These are phyloP conservation scores for Macaria notata DNA, from an alignment of 2,888 invertebrate species.

Conservation along the genomic window DNA sequence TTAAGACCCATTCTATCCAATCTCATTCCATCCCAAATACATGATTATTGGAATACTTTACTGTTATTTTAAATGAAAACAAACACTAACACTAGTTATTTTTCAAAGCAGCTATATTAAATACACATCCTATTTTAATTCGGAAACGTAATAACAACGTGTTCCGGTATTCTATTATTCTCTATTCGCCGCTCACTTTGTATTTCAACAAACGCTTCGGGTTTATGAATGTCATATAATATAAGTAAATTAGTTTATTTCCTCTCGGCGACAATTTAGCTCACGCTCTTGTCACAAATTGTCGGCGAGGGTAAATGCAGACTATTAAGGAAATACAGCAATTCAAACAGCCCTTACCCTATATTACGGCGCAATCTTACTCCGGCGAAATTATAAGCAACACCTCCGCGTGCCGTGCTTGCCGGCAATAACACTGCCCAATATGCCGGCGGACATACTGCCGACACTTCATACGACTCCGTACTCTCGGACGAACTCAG, in stretches of 20 bases:
- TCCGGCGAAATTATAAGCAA: conserved; percentile 78
- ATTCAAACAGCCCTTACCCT: conserved; percentile 78
- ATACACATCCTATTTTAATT: conserved; percentile 23
- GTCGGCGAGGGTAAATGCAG: conserved; percentile 79
- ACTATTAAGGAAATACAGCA: conserved; percentile 82
- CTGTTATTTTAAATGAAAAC: too few species aligned
- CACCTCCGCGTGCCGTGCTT: conserved; percentile 75
- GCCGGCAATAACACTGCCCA: conserved; percentile 65
- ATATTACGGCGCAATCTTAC: conserved; percentile 79
- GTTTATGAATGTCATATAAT: conserved; percentile 68
- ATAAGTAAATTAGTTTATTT: conserved; percentile 81
- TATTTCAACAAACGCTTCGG: conserved; percentile 59
- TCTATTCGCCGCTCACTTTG: conserved; percentile 49
- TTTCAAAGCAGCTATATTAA: too few species aligned
- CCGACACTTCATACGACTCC: conserved; percentile 44
- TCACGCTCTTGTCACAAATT: conserved; percentile 80
- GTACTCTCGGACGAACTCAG: conserved; percentile 6
- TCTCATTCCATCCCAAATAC: background rate
- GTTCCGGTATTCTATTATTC: conserved; percentile 40
- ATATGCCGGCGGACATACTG: conserved; percentile 51
- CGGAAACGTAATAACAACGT: conserved; percentile 17
- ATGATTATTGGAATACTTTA: too few species aligned
- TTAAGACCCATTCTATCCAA: conserved; percentile 1
- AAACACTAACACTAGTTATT: too few species aligned
- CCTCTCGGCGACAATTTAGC: conserved; percentile 78